Base-by-base conservation (phyloP, 2,797 vertebrate genomes). In the Podarcis lilfordi region DNA sequence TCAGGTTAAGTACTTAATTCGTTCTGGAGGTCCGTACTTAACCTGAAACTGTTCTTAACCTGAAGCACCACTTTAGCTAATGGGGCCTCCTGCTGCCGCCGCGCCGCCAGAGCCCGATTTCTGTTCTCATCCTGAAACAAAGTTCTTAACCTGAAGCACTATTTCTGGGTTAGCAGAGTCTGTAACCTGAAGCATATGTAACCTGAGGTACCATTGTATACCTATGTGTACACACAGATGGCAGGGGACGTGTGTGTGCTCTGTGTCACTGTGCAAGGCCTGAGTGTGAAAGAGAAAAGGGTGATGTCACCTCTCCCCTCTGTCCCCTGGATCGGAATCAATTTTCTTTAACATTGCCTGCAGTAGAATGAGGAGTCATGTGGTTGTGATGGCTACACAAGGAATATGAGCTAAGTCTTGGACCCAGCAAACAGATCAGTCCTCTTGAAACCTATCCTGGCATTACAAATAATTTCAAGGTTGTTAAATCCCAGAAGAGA, bases 391-490 rank as follows among this genome's bases (percentile, higher is more conserved):
- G 55, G 64, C 2, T 75, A 79, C 0, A 84, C 84, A 87, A 80
- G 81, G 85, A 84, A 87, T 55, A 83, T 87, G 4, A 75, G 68
- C n/a, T 89, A 29, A 0, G 0, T 37, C 88, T 87, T 68, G 10
- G 80, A 77, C 80, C 40, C 17, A 92, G 91, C 25, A 87, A 77
- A 68, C 4, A 27, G 40, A n/a, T 37, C 40, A 40, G 21, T 66
- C 75, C 80, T 66, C 29, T 61, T 82, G 86, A 86, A 89, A 82
- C 61, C 5, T 69, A 79, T 0, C 0, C 74, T 66, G 45, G 76
- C 75, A 27, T 86, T 90, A 79, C 55, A 74, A 84, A 23, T 19
- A 37, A 75, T 61, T 37, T 0, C 7, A 45, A 37, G 29, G 69
- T 35, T 40, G 8, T 74, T 89, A 69, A 66, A 66, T 13, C 2